Evolutionary conservation across 2,797 vertebrate species (phyloP).

Genomic region (Pipistrellus pipistrellus): DNA sequence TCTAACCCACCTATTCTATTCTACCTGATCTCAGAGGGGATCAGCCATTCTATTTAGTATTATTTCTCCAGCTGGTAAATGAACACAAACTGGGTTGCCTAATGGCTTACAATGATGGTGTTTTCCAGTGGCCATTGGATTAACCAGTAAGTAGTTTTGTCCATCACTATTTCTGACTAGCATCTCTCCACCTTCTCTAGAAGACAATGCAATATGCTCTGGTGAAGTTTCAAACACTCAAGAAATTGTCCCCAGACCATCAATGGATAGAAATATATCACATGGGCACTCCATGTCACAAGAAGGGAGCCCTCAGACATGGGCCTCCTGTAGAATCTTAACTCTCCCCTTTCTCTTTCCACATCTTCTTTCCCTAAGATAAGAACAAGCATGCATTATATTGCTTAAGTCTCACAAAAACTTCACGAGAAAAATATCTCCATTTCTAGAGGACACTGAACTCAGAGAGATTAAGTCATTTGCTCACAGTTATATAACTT

Average conservation of each 20-base stretch:
- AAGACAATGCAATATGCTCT: background rate
- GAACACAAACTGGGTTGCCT: background rate
- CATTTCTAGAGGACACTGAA: background rate
- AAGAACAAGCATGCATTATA: background rate
- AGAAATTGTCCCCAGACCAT: background rate
- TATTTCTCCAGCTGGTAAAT: background rate
- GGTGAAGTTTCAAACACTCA: background rate
- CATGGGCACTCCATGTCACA: background rate
- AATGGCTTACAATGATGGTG: background rate
- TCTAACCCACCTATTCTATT: background rate
- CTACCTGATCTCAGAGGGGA: background rate
- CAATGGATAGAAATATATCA: background rate
- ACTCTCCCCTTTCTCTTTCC: background rate
- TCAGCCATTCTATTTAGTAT: background rate
- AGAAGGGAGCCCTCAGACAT: background rate
- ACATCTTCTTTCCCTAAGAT: background rate
- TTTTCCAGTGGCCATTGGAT: background rate
- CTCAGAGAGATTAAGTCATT: background rate
- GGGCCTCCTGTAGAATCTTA: too few species aligned
- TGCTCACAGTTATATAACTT: slow-evolving; percentile 6
- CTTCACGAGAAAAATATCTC: background rate
- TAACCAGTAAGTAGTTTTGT: background rate
- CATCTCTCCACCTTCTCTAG: background rate
- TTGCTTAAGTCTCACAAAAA: background rate
- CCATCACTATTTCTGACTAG: background rate